Evolutionary conservation across 2,797 vertebrate genomes (phyloP), one percentile per base, ranked within the genome.

Genomic region (Pitangus sulphuratus): DNA sequence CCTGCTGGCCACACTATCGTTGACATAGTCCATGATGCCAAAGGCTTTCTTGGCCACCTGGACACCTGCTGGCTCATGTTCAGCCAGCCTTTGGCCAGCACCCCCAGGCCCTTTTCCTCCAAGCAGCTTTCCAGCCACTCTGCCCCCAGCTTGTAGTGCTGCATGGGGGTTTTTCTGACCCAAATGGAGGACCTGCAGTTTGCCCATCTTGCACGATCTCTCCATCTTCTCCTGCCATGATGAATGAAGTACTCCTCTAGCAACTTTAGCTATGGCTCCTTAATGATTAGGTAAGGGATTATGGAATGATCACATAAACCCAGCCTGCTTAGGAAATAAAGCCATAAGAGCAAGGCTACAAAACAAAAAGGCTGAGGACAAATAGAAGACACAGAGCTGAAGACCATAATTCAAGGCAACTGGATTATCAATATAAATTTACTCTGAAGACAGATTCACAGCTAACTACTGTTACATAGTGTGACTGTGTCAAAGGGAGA

Each of bases 351-450:
- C 47, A 85, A 90, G 25, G 48, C 33, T 92, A 48, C 39, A 56
- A 87, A 87, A 76, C 35, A 86, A 71, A 90, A 88, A 50, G 54
- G 20, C 3, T 5, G 20, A 89, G 78, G n/a, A 85, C 37, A 77
- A 95, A 75, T 18, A 80, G 75, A 92, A 75, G 50, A 83, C 35
- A 51, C 16, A 87, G 89, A 87, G 16, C 87, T 45, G 35, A 56
- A 66, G 81, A 87, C 87, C 33, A 57, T 80, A 71, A 92, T 89
- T 91, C 56, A 90, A 91, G 71, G 42, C 68, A 92, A 87, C 35
- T 65, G 45, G 64, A 90, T 83, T 92, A 92, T 87, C 84, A 92
- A 40, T 94, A 95, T 58, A 92, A 89, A 95, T 84, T 84, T 92
- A 61, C 69, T 71, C 57, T 68, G 39, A 89, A 94, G 85, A 87